These are phyloP conservation scores for Drosophila quadrilineata DNA, from an alignment of 1,140 invertebrate species.

Conservation along the genomic window DNA sequence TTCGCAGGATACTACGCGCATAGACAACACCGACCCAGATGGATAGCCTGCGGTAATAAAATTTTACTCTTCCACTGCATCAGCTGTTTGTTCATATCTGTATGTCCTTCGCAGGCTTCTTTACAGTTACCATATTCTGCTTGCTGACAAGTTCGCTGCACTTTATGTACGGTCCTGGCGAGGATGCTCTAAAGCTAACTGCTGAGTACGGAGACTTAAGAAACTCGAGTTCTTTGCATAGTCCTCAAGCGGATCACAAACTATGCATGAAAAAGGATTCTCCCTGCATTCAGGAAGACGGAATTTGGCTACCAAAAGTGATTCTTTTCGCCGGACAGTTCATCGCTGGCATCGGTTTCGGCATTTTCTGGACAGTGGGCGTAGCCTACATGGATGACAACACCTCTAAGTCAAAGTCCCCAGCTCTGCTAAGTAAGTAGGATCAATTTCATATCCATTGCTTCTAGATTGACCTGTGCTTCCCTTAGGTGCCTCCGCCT, in stretches of 20 bases:
- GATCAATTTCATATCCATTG: background rate
- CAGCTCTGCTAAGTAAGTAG: constrained; percentile 85
- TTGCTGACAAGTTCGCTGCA: constrained; percentile 87
- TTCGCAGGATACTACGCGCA: constrained; percentile 65
- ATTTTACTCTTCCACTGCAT: constrained; percentile 82
- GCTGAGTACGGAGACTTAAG: constrained; percentile 83
- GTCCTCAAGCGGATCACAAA: constrained; percentile 26
- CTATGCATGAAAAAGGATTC: constrained; percentile 33
- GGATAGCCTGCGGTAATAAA: constrained; percentile 58
- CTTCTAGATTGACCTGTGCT: too few species aligned
- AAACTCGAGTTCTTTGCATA: constrained; percentile 43
- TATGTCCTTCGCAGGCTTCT: constrained; percentile 82
- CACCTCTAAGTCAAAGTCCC: constrained; percentile 86
- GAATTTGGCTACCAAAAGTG: constrained; percentile 83
- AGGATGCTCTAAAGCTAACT: constrained; percentile 85
- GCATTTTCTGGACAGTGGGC: constrained; percentile 85
- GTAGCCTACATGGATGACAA: constrained; percentile 88
- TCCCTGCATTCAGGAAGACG: constrained; percentile 55
- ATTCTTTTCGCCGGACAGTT: constrained; percentile 85
- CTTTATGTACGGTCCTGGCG: constrained; percentile 87
- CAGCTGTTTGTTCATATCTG: background rate
- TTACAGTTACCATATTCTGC: constrained; percentile 86
- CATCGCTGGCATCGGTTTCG: constrained; percentile 85
- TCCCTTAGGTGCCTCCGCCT: constrained; percentile 84
- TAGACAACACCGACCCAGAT: constrained; percentile 63